phyloP scores from a whole-genome alignment of 1,140 invertebrate genomes.

The Chionoecetes opilio region DNA sequence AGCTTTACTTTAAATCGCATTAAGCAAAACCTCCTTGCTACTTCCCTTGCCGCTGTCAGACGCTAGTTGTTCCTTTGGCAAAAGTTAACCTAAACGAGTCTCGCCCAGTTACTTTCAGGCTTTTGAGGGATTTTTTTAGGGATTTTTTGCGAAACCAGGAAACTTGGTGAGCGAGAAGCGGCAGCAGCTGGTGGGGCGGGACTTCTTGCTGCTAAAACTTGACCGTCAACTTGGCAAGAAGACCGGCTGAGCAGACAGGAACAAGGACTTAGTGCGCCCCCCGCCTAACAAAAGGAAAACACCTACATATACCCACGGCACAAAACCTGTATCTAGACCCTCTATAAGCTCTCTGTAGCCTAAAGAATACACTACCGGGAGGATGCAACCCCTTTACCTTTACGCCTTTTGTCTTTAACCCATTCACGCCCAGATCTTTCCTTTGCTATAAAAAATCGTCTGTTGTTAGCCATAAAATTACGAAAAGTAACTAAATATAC shows the following conservation, averaged over 20 bases:
- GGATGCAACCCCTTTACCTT: no score
- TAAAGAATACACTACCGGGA: no score
- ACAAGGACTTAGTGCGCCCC: background rate
- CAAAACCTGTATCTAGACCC: no score
- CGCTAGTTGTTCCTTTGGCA: constrained; percentile 4
- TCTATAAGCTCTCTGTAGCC: no score
- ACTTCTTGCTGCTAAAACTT: background rate
- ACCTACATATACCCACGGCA: no score
- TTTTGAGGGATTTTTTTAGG: background rate
- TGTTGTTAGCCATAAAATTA: no score
- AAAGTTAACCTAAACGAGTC: constrained; percentile 29
- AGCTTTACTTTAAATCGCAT: background rate
- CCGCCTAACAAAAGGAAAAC: no score
- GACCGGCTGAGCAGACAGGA: background rate
- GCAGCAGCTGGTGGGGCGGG: background rate
- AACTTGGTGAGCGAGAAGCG: background rate
- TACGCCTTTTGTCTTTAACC: no score
- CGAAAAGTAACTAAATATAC: no score
- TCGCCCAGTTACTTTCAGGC: background rate
- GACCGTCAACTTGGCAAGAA: constrained; percentile 6
- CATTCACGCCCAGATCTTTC: no score
- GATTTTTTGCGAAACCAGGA: background rate
- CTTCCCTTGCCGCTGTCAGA: constrained; percentile 11
- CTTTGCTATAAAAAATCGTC: no score
- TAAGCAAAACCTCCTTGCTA: background rate